Base-by-base conservation (phyloP, 2,797 vertebrate genomes). In the Enteromius trimaculatus region DNA sequence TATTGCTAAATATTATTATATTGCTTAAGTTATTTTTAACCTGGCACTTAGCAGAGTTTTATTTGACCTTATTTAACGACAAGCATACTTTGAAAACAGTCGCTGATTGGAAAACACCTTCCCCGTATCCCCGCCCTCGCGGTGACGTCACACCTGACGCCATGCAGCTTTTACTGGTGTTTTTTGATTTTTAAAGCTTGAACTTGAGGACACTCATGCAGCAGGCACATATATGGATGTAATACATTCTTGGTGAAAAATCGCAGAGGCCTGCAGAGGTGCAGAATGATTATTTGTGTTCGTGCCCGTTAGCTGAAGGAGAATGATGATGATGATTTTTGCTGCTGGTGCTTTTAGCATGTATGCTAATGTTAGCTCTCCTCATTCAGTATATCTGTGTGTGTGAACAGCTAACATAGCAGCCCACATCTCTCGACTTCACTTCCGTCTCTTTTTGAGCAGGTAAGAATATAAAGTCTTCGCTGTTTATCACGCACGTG, bases 311-410 rank as follows among this genome's bases (percentile, higher is more conserved):
- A 49, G 19, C 58, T 62, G 70, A 34, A 23, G 44, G 14, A 62
- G 3, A 6, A 44, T 1, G 19, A 51, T 39, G 44, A 34, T 29
- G 68, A 39, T 19, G 68, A 29, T 81, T 5, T n/a, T 55, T 53
- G 47, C 21, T 55, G 68, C 23, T 60, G 53, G 42, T 74, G 60
- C 58, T 26, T 44, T 75, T 66, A 82, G 80, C 80, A 6, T 10
- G 31, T 3, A 7, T 53, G 80, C 80, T 82, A 82, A 75, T 8
- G 31, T 21, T 75, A 75, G 44, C 70, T 37, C 3, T 11, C 14
- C 26, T 80, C 51, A n/a, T 51, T 21, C 80, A 44, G 51, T 16
- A 14, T 65, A 17, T 64, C 21, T 37, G 2, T 74, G 19, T 62
- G 68, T 34, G 80, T 64, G 80, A 51, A 21, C 8, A 47, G 53